Conservation (phyloP, 2,113 vertebrate species). For the Percopsis transmontana region DNA sequence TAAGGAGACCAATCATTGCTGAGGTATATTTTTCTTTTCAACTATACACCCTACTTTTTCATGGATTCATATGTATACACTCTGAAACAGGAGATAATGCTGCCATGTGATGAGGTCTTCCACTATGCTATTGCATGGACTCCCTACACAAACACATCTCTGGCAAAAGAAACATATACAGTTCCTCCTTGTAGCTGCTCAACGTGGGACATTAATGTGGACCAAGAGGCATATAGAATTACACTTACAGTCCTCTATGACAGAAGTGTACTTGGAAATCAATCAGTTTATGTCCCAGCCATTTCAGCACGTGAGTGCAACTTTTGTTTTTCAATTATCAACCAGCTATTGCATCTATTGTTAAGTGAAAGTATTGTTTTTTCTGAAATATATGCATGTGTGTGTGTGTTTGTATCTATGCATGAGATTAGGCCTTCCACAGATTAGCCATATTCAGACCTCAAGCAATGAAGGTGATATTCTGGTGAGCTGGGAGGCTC, state of each 20-base stretch:
- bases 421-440: slow-evolving; percentile 42
- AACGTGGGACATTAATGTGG: slow-evolving; percentile 41
- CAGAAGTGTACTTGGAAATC: neutral
- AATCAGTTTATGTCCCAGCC: slow-evolving; percentile 62
- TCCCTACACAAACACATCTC: neutral
- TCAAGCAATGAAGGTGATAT: slow-evolving; percentile 3
- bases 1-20: slow-evolving; percentile 15
- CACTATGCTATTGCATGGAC: slow-evolving; percentile 21
- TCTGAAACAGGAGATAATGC: slow-evolving; percentile 47
- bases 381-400: neutral
- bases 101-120: slow-evolving; percentile 44
- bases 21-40: neutral
- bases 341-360: neutral
- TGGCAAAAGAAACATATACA: neutral
- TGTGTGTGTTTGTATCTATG: slow-evolving; percentile 3
- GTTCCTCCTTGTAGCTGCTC: slow-evolving; percentile 2
- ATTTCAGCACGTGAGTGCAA: slow-evolving; percentile 53
- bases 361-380: neutral
- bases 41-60: neutral
- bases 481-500: slow-evolving; percentile 56
- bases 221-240: slow-evolving; percentile 40
- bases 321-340: neutral
- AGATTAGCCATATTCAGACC: slow-evolving; percentile 43
- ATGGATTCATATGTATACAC: neutral
- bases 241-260: slow-evolving; percentile 26